Conservation (phyloP, 2,113 vertebrate species). For the Butorides virescens region DNA sequence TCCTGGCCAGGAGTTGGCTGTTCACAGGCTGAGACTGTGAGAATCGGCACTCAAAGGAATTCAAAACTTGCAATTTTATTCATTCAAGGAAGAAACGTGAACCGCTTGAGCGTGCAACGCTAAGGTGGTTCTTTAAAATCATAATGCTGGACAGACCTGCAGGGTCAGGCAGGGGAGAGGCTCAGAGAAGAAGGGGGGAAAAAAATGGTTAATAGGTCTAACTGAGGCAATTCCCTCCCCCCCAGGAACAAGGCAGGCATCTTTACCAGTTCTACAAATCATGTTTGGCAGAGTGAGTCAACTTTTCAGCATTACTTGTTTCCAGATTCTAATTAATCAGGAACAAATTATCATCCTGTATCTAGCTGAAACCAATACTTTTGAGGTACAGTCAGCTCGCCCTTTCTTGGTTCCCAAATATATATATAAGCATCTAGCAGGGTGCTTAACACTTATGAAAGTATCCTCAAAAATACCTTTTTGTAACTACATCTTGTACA, state of each 20-base stretch:
- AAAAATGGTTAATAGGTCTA: neutral
- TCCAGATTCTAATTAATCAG: conserved; percentile 10
- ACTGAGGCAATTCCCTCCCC: neutral
- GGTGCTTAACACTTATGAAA: conserved; percentile 69
- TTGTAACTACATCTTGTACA: conserved; percentile 79
- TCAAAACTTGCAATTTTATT: neutral
- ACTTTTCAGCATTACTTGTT: neutral
- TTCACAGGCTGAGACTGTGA: neutral
- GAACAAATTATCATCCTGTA: conserved; percentile 7
- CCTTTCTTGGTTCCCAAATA: conserved; percentile 66
- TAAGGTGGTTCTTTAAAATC: neutral
- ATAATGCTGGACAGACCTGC: neutral
- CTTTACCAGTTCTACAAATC: neutral
- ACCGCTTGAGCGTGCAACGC: neutral
- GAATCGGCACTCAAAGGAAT: neutral
- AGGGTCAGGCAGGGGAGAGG: neutral
- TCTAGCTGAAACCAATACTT: conserved; percentile 64
- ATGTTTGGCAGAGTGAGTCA: neutral
- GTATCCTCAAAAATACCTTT: conserved; percentile 67
- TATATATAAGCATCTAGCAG: conserved; percentile 52
- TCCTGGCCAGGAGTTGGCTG: conserved; percentile 23
- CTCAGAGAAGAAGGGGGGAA: neutral
- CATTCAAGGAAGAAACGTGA: neutral
- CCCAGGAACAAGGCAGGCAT: neutral
- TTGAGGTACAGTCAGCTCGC: conserved; percentile 77